Evolutionary conservation across 2,888 invertebrate genomes (phyloP), one percentile per base, ranked within the genome.

Genomic region (Xestia c-nigrum): DNA sequence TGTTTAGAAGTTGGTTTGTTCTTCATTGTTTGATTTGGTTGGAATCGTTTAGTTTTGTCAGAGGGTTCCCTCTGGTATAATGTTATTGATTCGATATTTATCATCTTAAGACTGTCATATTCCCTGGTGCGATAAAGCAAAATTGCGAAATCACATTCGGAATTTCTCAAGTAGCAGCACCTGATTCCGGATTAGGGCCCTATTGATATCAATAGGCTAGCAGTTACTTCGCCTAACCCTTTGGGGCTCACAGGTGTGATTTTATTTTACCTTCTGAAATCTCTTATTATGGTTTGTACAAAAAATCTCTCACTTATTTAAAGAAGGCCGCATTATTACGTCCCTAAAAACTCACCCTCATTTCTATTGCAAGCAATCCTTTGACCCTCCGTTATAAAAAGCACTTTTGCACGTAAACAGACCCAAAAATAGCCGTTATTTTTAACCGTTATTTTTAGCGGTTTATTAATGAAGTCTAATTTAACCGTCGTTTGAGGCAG

Each of bases 401-500:
- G 24, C 43, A 50, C 50, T 67, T 81, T 59, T 50, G 31, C 19
- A 14, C 50, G 31, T 47, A 83, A 83, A 71, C 67, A 40, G 57
- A 40, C 64, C 64, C 67, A 68, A 61, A 73, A 72, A 63, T 72
- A 78, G 16, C 19, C 38, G 16, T 64, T 65, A 74, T 84, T 84
- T 81, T 74, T 84, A 50, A 57, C 71, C 14, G 52, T 57, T 63
- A 74, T 85, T 85, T 81, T 74, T 85, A 63, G 69, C 75, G 38
- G 52, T 72, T 66, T 70, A 85, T 84, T 82, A 84, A 82, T 85
- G 78, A 63, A 69, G 65, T 77, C 52, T 82, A 74, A 84, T 82
- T 85, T 70, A 77, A 64, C 65, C 65, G 31, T 24, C 77, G 47
- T 81, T 82, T 74, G 74, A 55, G 52, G 57, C 31, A 40, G 47